Evolutionary conservation across 2,113 vertebrate genomes (phyloP).

Genomic region (Odontesthes bonariensis): DNA sequence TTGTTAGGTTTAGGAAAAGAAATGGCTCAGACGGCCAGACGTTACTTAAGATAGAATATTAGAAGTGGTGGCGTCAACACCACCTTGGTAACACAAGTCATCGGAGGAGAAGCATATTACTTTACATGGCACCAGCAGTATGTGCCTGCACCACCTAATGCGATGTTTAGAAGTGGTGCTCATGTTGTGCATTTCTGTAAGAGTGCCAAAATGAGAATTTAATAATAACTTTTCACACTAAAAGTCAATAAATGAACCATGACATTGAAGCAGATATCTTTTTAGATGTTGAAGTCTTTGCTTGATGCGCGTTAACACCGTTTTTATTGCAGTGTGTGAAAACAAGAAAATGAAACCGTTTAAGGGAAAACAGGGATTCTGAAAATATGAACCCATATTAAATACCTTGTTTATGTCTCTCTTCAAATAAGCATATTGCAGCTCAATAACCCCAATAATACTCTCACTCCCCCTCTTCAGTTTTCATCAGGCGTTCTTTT

Average conservation of each 20-base stretch:
- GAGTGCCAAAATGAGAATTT: background rate
- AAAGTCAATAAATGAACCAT: no score
- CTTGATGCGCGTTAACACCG: background rate
- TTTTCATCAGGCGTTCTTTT: constrained; percentile 37
- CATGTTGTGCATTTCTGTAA: background rate
- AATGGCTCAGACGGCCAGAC: background rate
- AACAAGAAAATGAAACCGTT: background rate
- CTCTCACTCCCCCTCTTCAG: constrained; percentile 51
- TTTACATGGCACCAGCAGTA: no score
- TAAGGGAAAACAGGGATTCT: background rate
- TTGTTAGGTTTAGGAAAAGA: background rate
- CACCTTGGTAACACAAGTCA: background rate
- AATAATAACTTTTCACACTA: no score
- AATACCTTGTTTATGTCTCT: constrained; percentile 2
- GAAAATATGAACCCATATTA: background rate
- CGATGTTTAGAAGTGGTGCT: background rate
- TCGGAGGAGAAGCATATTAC: background rate
- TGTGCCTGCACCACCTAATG: background rate
- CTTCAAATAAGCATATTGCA: constrained; percentile 29
- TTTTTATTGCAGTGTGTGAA: no score
- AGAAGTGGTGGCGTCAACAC: background rate
- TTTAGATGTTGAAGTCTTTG: background rate
- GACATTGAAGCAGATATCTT: background rate
- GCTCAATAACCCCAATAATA: constrained; percentile 43
- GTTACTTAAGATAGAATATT: background rate